Conservation (phyloP, 2,888 invertebrate species). For the Odontocerum albicorne region DNA sequence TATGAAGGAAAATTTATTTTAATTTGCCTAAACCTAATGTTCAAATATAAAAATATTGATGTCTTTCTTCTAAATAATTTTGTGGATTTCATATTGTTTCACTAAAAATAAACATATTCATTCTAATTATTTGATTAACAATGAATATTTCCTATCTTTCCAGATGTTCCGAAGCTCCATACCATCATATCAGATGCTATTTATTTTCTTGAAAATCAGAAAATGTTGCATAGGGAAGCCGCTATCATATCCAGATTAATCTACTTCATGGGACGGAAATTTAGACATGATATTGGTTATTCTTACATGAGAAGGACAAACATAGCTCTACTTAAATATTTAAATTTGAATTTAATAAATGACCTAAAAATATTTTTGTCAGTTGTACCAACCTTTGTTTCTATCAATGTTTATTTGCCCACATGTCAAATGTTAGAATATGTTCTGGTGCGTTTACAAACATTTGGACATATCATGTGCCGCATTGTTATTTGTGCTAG, state of each 20-base stretch:
- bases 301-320: slow-evolving; percentile 58
- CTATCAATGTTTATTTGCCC: slow-evolving; percentile 49
- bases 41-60: no score
- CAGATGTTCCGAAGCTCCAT: slow-evolving; percentile 22
- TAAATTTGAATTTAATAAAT: slow-evolving; percentile 50
- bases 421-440: slow-evolving; percentile 62
- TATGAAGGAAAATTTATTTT: no score
- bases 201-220: slow-evolving; percentile 44
- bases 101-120: no score
- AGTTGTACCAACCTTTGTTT: slow-evolving; percentile 43
- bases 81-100: no score
- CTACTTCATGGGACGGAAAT: slow-evolving; percentile 62
- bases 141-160: slow-evolving; percentile 17
- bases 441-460: slow-evolving; percentile 55
- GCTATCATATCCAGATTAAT: slow-evolving; percentile 58
- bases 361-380: slow-evolving; percentile 47
- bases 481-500: slow-evolving; percentile 53
- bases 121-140: no score
- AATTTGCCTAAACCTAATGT: no score
- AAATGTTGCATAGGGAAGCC: slow-evolving; percentile 56
- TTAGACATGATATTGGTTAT: slow-evolving; percentile 60
- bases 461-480: slow-evolving; percentile 59
- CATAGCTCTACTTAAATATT: slow-evolving; percentile 54
- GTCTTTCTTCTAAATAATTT: no score
- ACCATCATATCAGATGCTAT: slow-evolving; percentile 26